Evolutionary conservation across 1,140 invertebrate species (phyloP).

Genomic region (Grapholita molesta): DNA sequence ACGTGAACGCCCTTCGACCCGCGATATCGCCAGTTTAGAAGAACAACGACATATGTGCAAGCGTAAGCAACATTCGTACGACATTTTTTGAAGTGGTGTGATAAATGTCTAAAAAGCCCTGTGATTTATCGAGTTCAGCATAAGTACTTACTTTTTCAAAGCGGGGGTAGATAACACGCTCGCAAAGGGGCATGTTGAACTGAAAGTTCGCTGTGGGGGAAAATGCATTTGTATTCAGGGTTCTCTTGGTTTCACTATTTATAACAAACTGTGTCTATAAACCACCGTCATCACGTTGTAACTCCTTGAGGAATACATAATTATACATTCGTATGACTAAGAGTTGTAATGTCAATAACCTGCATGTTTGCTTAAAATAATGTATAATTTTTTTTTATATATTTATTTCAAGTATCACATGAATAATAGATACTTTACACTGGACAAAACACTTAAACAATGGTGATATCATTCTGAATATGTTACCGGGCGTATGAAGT

Average conservation of each 20-base stretch:
- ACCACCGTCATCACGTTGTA: too few species aligned
- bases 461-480: too few species aligned
- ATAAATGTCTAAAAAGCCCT: slow-evolving; percentile 52
- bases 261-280: too few species aligned
- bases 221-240: background rate
- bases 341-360: too few species aligned
- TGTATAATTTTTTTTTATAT: too few species aligned
- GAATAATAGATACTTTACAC: too few species aligned
- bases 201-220: slow-evolving; percentile 2
- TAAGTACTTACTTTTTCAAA: slow-evolving; percentile 51
- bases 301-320: too few species aligned
- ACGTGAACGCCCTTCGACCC: slow-evolving; percentile 17
- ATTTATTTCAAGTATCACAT: too few species aligned
- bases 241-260: slow-evolving; percentile 1
- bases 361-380: too few species aligned
- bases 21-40: background rate
- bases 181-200: slow-evolving; percentile 7
- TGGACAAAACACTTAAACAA: too few species aligned
- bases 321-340: too few species aligned
- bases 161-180: slow-evolving; percentile 39
- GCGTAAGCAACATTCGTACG: background rate
- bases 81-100: background rate
- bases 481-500: too few species aligned
- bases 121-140: slow-evolving; percentile 61
- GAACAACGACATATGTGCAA: background rate